Evolutionary conservation across 2,888 invertebrate genomes (phyloP), one percentile per base, ranked within the genome.

Genomic region (Autographa pulchrina): DNA sequence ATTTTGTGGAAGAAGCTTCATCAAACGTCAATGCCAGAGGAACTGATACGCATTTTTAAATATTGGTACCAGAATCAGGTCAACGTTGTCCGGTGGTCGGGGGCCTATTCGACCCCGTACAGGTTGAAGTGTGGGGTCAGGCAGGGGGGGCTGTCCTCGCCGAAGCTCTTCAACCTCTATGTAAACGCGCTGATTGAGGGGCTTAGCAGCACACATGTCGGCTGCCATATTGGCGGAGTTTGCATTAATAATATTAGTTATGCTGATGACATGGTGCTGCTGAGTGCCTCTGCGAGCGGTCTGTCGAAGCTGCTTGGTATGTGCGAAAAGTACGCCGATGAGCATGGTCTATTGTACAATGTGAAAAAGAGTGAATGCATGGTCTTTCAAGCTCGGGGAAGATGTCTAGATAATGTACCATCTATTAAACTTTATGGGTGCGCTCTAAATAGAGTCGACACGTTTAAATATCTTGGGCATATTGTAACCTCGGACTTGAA

Each of bases 1-100:
- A 14, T 70, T 0, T 31, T 77, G 20, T 76, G 73, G 79, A n/a
- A 31, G 8, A 69, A 69, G 25, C 35, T 60, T 11, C 5, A 35
- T 9, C 20, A 59, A 6, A 18, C 32, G 32, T 52, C 48, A 32
- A 32, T 63, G 32, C 52, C 62, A 63, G 18, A 48, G n/a, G 62
- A 52, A 52, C 32, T n/a, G n/a, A n/a, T n/a, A n/a, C n/a, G n/a
- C n/a, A n/a, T n/a, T n/a, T n/a, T n/a, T n/a, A n/a, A n/a, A n/a
- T n/a, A n/a, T n/a, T 63, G 48, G 31, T 63, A 16, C 31, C n/a
- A n/a, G n/a, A n/a, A n/a, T n/a, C n/a, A n/a, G n/a, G n/a, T n/a
- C n/a, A 43, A 62, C 25, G 41, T 43, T 43, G 62, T 62, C 43
- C 43, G 62, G 20, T 62, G 41, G 62, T 43, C 43, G 43, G 62